Evolutionary conservation across 1,140 invertebrate species (phyloP).

Genomic region (Drosophila repleta): DNA sequence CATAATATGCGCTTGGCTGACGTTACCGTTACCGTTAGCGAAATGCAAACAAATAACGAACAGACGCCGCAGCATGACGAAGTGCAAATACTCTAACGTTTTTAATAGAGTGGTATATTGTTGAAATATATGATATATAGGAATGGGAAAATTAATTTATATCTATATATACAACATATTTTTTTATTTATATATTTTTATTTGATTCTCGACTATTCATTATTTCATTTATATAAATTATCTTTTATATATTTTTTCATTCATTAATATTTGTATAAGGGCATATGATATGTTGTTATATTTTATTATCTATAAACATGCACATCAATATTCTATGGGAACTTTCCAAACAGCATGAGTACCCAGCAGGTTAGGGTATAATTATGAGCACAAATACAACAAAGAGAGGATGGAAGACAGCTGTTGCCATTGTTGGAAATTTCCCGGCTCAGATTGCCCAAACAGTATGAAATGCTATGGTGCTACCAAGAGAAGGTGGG

Average conservation of each 20-base stretch:
- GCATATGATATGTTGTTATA: too few species aligned
- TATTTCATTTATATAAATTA: too few species aligned
- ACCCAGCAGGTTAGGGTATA: constrained; percentile 35
- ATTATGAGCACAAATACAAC: constrained; percentile 41
- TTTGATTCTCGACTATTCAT: too few species aligned
- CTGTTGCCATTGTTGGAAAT: constrained; percentile 75
- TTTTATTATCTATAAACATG: too few species aligned
- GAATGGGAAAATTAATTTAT: too few species aligned
- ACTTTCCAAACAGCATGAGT: background rate
- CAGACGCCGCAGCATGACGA: background rate
- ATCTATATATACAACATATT: too few species aligned
- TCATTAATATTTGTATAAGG: too few species aligned
- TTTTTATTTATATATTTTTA: too few species aligned
- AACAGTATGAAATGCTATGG: background rate
- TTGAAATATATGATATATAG: too few species aligned
- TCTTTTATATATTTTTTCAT: too few species aligned
- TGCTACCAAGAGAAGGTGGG: background rate
- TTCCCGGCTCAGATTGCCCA: constrained; percentile 78
- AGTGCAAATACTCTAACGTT: constrained; percentile 4
- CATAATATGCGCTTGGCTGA: constrained; percentile 65
- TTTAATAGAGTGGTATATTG: too few species aligned
- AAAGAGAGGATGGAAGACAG: constrained; percentile 47
- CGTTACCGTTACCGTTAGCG: constrained; percentile 35
- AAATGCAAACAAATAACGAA: constrained; percentile 57
- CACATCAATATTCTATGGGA: background rate